phyloP scores from a whole-genome alignment of 2,888 invertebrate genomes.

The Actias luna region DNA sequence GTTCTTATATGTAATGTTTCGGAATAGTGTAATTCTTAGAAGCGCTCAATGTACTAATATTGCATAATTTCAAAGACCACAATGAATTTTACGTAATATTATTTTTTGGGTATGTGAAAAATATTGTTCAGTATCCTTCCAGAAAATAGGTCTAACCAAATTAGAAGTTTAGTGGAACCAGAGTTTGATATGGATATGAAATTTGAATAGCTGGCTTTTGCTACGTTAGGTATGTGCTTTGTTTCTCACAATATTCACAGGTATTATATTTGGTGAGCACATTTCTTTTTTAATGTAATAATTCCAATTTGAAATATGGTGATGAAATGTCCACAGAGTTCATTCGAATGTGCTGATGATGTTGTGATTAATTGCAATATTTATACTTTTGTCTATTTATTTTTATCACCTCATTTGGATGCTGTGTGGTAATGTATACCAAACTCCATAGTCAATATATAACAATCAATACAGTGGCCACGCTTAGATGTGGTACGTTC shows the following conservation, averaged over 20 bases:
- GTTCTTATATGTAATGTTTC: too few species aligned
- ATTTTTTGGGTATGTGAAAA: constrained; percentile 28
- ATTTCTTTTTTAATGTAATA: background rate
- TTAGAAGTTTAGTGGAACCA: constrained; percentile 36
- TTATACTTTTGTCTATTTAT: background rate
- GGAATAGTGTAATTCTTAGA: too few species aligned
- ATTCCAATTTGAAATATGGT: too few species aligned
- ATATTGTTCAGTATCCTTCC: constrained; percentile 30
- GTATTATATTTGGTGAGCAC: background rate
- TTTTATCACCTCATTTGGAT: background rate
- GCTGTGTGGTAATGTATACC: too few species aligned
- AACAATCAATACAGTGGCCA: too few species aligned
- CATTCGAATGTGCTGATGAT: too few species aligned
- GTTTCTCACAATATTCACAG: constrained; percentile 7
- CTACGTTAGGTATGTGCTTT: constrained; percentile 23
- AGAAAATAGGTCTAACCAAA: constrained; percentile 37
- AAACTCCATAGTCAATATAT: too few species aligned
- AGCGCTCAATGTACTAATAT: too few species aligned
- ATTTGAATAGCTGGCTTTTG: constrained; percentile 35
- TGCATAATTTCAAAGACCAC: constrained; percentile 8
- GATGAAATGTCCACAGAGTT: too few species aligned
- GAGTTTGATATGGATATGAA: constrained; percentile 37
- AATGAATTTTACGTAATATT: background rate
- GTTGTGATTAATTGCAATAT: background rate
- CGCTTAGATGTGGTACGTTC: too few species aligned